These are phyloP conservation scores for Cryptotis parvus DNA, from an alignment of 2,113 vertebrate species.

Conservation along the genomic window DNA sequence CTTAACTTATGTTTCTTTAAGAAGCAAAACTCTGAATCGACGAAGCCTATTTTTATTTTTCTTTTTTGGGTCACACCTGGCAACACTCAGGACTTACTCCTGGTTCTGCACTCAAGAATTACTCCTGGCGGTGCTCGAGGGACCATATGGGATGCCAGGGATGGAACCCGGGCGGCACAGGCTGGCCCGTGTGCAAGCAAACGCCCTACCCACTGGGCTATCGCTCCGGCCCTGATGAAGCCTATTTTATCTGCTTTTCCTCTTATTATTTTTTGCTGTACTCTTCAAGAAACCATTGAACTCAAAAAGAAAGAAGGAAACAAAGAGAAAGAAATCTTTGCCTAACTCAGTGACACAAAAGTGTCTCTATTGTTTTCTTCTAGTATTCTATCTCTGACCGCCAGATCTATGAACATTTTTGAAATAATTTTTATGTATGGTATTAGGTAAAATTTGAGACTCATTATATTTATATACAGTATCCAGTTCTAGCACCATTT, in stretches of 20 bases:
- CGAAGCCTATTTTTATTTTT: not conserved
- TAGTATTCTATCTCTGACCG: conserved; percentile 32
- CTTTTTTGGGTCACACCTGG: too few species aligned
- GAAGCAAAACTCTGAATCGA: conserved; percentile 39
- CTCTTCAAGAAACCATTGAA: not conserved
- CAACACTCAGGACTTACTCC: too few species aligned
- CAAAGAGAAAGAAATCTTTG: not conserved
- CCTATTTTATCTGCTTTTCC: not conserved
- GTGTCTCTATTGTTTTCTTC: conserved; percentile 2
- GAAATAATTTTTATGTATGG: not conserved
- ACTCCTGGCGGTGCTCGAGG: too few species aligned
- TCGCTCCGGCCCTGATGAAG: too few species aligned
- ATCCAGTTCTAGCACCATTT: conserved; percentile 10
- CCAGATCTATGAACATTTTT: conserved; percentile 43
- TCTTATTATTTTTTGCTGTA: conserved; percentile 39
- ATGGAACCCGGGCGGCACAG: too few species aligned
- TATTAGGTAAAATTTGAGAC: conserved; percentile 37
- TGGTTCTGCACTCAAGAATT: too few species aligned
- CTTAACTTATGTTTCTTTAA: too few species aligned
- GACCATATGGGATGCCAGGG: too few species aligned
- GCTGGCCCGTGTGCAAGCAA: too few species aligned
- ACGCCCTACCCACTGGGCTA: too few species aligned
- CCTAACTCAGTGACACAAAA: not conserved
- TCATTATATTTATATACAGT: conserved; percentile 33
- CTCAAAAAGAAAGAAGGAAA: too few species aligned